Evolutionary conservation across 2,113 vertebrate species (phyloP).

Genomic region (Myiozetetes cayanensis): DNA sequence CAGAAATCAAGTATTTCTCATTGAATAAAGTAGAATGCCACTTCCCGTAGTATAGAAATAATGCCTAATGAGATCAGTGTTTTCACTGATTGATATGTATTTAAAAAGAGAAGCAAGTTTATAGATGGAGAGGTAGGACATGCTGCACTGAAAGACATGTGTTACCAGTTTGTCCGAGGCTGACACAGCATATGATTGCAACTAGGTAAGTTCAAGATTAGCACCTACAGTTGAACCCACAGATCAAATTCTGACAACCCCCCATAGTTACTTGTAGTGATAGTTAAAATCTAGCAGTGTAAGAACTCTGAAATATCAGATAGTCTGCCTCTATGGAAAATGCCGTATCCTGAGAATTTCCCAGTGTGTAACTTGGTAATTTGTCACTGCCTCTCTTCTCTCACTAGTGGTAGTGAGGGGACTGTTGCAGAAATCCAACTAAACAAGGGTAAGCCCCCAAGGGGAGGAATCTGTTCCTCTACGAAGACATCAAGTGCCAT

Average conservation of each 20-base stretch:
- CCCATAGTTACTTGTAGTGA: background rate
- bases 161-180: background rate
- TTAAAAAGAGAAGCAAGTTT: conserved; percentile 21
- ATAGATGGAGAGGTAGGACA: background rate
- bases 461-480: too few relatives aligned
- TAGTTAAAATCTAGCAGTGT: background rate
- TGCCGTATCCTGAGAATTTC: fast-evolving
- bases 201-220: background rate
- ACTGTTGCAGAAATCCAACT: background rate
- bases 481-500: background rate
- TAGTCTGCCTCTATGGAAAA: background rate
- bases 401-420: background rate
- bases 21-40: background rate
- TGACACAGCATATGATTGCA: background rate
- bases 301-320: background rate
- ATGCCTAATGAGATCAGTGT: background rate
- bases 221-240: background rate
- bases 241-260: background rate
- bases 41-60: background rate
- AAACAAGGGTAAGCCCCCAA: background rate
- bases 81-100: background rate
- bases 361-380: background rate
- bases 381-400: background rate
- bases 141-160: too few relatives aligned
- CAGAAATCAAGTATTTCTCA: background rate